Conservation (phyloP, 2,113 vertebrate species). For the Aythya baeri region DNA sequence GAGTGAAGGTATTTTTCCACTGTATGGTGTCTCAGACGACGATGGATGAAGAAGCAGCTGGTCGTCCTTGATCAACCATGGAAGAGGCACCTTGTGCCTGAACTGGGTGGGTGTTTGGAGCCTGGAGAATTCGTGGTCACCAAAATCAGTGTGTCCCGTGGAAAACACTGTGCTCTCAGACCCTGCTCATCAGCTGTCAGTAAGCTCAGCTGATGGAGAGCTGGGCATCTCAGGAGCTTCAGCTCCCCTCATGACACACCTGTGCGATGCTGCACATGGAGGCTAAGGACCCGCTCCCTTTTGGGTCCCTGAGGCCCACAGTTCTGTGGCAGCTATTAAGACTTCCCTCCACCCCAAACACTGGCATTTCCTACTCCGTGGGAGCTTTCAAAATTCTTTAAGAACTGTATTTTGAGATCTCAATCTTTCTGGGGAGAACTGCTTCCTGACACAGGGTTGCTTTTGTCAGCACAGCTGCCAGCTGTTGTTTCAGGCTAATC, state of each 20-base stretch:
- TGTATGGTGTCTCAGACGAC: rapidly evolving
- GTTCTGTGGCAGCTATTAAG: background rate
- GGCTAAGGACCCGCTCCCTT: too few species aligned
- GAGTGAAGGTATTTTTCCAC: background rate
- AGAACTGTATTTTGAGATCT: background rate
- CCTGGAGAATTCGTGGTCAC: background rate
- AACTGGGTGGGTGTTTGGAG: background rate
- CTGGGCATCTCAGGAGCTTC: background rate
- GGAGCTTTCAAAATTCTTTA: background rate
- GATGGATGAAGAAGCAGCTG: background rate
- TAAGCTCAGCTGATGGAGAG: background rate
- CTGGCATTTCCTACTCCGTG: background rate
- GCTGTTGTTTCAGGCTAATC: background rate
- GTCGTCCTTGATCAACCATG: background rate
- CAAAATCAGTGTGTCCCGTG: rapidly evolving
- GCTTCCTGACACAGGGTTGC: background rate
- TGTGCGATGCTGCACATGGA: too few species aligned
- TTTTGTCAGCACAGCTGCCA: background rate
- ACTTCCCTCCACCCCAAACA: background rate
- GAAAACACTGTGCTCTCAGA: background rate
- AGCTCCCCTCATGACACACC: background rate
- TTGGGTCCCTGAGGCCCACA: background rate
- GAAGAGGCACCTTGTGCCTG: background rate
- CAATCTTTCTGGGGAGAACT: background rate
- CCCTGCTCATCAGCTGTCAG: background rate